Evolutionary conservation across 2,888 invertebrate species (phyloP), one percentile per base, ranked within the genome.

Genomic region (Campopleginae sp.): DNA sequence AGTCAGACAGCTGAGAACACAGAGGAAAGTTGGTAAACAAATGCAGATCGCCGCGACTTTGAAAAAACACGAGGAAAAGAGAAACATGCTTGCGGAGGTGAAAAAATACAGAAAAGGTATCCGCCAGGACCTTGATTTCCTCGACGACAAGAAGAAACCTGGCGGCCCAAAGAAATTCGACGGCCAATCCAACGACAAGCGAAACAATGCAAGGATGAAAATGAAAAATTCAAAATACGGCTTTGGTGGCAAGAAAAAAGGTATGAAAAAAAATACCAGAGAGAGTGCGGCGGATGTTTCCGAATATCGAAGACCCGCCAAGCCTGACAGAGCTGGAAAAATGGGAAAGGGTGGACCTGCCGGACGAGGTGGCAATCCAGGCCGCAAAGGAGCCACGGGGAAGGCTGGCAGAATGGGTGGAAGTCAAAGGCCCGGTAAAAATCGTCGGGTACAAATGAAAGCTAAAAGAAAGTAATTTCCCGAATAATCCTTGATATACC

Each of bases 231-330:
- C 96, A 81, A 98, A 97, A 93, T 99, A 97, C 94, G 99, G 99
- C 0, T 98, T 97, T 94, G 99, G 99, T 46, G 99, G 99, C 0
- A 98, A 98, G 93, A 99, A 99, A 94, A 97, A 97, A 91, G 97
- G 98, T 0, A 95, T 95, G 0, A 99, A 99, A 93, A 94, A 95
- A 66, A 99, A 99, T 91, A 98, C 98, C 0, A 96, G 96, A 88
- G 96, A 97, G 0, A 98, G 98, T 87, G 94, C 96, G 0, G 95
- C 95, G 46, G 96, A 96, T 91, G 95, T 96, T 90, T 95, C 95
- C 19, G 96, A 96, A 48, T 95, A 94, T 79, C 92, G 84, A 80
- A 92, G 90, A 87, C 92, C 94, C 0, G 88, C 88, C 8, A 94
- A 92, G 86, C 89, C 90, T 0, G 90, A 89, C 6, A 91, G 88